Conservation (phyloP, 2,888 invertebrate genomes). For the Cistogaster globosa region DNA sequence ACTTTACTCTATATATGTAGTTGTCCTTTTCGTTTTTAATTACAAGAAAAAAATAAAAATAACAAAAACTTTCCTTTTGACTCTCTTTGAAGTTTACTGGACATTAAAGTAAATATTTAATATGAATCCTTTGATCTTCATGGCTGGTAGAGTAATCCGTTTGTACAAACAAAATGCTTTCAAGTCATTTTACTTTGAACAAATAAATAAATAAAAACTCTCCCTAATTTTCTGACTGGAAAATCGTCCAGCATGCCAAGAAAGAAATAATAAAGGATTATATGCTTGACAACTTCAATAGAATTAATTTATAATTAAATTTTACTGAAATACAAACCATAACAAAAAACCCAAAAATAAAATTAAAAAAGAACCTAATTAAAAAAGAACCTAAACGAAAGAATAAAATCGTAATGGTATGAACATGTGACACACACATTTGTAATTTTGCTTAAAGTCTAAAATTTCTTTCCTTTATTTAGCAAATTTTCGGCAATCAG, state of each 20-base stretch:
- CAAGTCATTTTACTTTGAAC: background rate
- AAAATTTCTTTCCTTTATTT: slow-evolving; percentile 47
- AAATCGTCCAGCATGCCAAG: background rate
- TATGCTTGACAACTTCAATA: slow-evolving; percentile 61
- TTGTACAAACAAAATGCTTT: too few relatives aligned
- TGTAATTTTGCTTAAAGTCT: slow-evolving; percentile 31
- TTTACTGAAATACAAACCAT: slow-evolving; percentile 52
- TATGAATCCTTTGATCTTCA: too few relatives aligned
- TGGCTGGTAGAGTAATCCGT: too few relatives aligned
- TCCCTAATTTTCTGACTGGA: background rate
- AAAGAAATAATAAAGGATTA: slow-evolving; percentile 60
- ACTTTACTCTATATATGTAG: too few relatives aligned
- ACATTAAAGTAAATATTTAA: too few relatives aligned
- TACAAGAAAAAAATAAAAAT: too few relatives aligned
- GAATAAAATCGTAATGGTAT: background rate
- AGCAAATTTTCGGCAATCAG: slow-evolving; percentile 1
- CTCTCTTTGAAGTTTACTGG: too few relatives aligned
- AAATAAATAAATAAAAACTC: background rate
- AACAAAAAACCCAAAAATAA: background rate
- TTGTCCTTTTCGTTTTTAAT: too few relatives aligned
- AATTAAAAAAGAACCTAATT: background rate
- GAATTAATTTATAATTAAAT: slow-evolving; percentile 69
- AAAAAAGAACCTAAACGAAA: background rate
- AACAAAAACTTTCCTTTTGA: too few relatives aligned
- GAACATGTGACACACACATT: slow-evolving; percentile 4